A percentile compares a stretch with the other conserved stretches of the same genome.
These are phyloP conservation scores for Sarcoramphus papa DNA, from an alignment of 2,797 vertebrate species.

Conservation along the genomic window DNA sequence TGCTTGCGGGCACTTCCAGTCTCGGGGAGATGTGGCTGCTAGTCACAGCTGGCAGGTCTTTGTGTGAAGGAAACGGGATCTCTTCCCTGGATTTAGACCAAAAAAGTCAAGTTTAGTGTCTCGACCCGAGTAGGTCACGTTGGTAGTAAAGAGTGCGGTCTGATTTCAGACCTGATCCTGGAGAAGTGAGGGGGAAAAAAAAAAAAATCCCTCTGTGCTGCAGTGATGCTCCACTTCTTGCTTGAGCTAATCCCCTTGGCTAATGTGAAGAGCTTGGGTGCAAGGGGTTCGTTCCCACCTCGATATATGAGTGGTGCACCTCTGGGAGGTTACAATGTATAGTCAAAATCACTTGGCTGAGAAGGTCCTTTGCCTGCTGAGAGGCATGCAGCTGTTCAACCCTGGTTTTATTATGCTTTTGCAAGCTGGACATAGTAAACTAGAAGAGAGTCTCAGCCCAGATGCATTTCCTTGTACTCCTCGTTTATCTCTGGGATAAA, in stretches of 20 bases:
- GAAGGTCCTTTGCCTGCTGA: not conserved
- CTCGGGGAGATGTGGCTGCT: not conserved
- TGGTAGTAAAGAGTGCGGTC: not conserved
- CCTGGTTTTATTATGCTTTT: not conserved
- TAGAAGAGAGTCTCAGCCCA: not conserved
- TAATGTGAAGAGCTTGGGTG: not conserved
- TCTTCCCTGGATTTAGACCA: not conserved
- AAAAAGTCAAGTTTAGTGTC: not conserved
- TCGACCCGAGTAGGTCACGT: accelerated
- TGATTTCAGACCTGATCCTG: not conserved
- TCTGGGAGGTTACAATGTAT: not conserved
- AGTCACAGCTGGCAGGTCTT: not conserved
- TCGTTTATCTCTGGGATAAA: not conserved
- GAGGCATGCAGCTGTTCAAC: not conserved
- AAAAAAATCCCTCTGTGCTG: not conserved
- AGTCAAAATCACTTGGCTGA: not conserved
- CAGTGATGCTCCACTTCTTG: not conserved
- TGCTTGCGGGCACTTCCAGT: not conserved
- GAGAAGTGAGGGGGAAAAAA: not conserved
- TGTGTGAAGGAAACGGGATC: not conserved
- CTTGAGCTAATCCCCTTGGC: not conserved
- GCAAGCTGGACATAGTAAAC: accelerated
- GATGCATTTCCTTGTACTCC: not conserved
- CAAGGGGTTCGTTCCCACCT: not conserved
- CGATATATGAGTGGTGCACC: not conserved